These are phyloP conservation scores for Latrodectus hesperus DNA, from an alignment of 2,888 invertebrate genomes.

Conservation along the genomic window DNA sequence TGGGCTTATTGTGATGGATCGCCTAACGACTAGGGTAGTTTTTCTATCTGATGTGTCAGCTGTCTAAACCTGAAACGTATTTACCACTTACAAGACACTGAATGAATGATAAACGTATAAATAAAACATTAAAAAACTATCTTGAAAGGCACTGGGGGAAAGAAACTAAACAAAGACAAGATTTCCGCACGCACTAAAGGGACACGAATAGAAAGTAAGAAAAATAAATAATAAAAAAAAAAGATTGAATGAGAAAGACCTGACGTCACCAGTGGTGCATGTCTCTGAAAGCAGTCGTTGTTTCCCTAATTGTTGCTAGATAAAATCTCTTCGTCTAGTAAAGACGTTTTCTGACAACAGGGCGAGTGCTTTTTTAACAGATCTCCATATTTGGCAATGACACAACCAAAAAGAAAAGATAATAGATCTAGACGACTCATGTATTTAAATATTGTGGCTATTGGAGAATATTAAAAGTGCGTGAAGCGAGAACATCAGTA, in stretches of 20 bases:
- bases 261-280: constrained; percentile 48
- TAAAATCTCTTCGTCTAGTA: constrained; percentile 39
- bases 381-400: constrained; percentile 30
- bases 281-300: constrained; percentile 39
- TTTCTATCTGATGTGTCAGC: constrained; percentile 44
- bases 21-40: constrained; percentile 39
- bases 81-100: constrained; percentile 32
- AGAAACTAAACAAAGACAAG: constrained; percentile 35
- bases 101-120: neutral
- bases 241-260: neutral
- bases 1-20: constrained; percentile 55
- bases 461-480: no score
- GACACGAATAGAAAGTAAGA: neutral
- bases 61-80: constrained; percentile 43
- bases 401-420: constrained; percentile 21
- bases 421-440: constrained; percentile 27
- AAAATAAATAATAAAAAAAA: neutral
- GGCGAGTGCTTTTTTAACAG: constrained; percentile 22
- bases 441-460: constrained; percentile 1
- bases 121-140: constrained; percentile 2
- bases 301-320: constrained; percentile 52
- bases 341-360: constrained; percentile 28
- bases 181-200: neutral
- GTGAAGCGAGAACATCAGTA: no score
- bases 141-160: neutral